Conservation (phyloP, 2,888 invertebrate genomes). For the Drosophila neonasuta region DNA sequence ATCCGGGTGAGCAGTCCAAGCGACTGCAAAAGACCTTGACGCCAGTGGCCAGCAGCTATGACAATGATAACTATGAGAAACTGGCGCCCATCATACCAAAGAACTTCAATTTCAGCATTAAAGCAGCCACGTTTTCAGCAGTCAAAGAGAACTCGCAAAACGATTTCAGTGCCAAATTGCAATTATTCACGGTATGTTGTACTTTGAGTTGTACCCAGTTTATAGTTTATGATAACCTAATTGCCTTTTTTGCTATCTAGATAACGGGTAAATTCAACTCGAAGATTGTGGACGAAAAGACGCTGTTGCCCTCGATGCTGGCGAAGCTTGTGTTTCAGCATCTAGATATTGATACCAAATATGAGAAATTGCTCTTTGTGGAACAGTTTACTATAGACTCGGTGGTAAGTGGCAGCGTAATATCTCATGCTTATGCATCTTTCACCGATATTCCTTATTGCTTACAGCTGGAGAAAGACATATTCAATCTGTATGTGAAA, state of each 20-base stretch:
- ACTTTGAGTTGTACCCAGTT: neutral
- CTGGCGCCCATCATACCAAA: constrained; percentile 91
- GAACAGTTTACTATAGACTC: constrained; percentile 86
- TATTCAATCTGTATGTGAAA: constrained; percentile 86
- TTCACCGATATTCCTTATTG: neutral
- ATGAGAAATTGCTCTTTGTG: constrained; percentile 84
- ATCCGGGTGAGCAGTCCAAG: constrained; percentile 48
- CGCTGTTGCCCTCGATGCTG: constrained; percentile 84
- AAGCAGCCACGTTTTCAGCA: constrained; percentile 87
- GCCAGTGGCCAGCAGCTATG: constrained; percentile 56
- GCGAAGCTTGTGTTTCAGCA: constrained; percentile 86
- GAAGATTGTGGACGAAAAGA: constrained; percentile 79
- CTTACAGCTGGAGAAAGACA: constrained; percentile 83
- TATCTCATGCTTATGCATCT: too few species aligned
- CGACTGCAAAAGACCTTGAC: constrained; percentile 29
- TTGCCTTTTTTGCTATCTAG: constrained; percentile 73
- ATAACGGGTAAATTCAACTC: constrained; percentile 85
- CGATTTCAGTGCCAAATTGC: constrained; percentile 87
- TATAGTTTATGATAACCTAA: neutral
- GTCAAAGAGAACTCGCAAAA: constrained; percentile 87
- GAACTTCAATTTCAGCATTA: constrained; percentile 89
- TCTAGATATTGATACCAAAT: constrained; percentile 85
- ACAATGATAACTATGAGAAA: constrained; percentile 85
- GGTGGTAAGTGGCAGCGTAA: constrained; percentile 59
- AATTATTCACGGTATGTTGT: constrained; percentile 85